Evolutionary conservation across 2,888 invertebrate species (phyloP), one percentile per base, ranked within the genome.

Genomic region (Eristalis arbustorum): DNA sequence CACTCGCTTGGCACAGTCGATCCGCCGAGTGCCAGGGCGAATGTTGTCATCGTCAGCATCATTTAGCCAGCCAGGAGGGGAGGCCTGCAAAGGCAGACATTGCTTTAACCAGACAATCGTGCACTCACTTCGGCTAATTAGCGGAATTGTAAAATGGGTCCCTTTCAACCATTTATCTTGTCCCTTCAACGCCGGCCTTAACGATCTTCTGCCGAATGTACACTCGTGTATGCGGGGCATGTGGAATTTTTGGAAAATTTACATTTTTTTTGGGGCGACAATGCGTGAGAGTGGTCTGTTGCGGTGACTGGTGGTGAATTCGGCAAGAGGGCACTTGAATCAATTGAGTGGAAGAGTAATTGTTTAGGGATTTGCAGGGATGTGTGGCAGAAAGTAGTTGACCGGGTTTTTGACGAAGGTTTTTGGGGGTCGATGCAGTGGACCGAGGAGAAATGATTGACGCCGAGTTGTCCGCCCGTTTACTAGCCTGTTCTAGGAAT

Each of bases 91-190:
- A 25, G 25, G 25, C 25, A 25, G 25, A 3, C 25, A 25, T 3
- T 2, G 25, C 25, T 63, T n/a, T 11, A 31, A 13, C 34, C 31
- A 31, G 18, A n/a, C 31, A 62, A 25, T 62, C 49, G 49, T 49
- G 14, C 66, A 64, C 34, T 81, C 74, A 76, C 66, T 76, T 66
- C 34, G 63, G 72, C 57, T 84, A 76, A 80, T 84, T 76, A 84
- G 68, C 59, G 22, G n/a, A 80, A 59, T 64, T 75, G 74, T 74
- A 69, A 75, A 81, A 64, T 67, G 37, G 56, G 22, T 42, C 59
- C 42, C 66, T 25, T 31, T 66, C 3, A 40, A 10, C 62, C 67
- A 37, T 69, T 68, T 76, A 69, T 77, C 63, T 18, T 37, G n/a
- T 69, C 18, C 56, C 23, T 63, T 56, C 49, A 49, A 61, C 61